Conservation (phyloP, 1,140 invertebrate genomes). For the Mylabris phalerata region DNA sequence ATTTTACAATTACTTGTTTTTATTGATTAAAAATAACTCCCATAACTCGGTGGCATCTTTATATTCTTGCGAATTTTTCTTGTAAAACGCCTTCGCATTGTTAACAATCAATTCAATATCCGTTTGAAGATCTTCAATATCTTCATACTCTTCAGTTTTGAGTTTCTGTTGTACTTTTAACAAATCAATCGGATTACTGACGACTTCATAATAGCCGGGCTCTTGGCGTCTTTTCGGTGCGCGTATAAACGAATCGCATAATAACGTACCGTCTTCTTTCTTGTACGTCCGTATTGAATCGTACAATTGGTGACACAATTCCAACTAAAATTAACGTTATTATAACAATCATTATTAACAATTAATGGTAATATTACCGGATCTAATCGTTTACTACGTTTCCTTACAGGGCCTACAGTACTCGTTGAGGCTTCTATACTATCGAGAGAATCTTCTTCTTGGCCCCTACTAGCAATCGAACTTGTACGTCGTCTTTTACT, state of each 20-base stretch:
- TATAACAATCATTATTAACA: not conserved
- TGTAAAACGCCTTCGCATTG: constrained; percentile 92
- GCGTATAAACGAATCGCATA: constrained; percentile 92
- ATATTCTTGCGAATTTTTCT: constrained; percentile 76
- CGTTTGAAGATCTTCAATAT: constrained; percentile 77
- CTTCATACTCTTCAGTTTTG: constrained; percentile 90
- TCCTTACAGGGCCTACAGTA: constrained; percentile 30
- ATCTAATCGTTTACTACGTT: constrained; percentile 38
- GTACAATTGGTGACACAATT: constrained; percentile 87
- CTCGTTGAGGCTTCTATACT: constrained; percentile 37
- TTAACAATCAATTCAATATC: constrained; percentile 84
- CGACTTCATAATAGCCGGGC: constrained; percentile 84
- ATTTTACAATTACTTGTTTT: constrained; percentile 37
- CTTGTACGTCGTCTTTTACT: constrained; percentile 46
- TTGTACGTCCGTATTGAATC: constrained; percentile 86
- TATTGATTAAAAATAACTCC: constrained; percentile 66
- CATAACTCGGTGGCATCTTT: constrained; percentile 87
- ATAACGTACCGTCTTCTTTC: constrained; percentile 81
- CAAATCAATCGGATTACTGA: constrained; percentile 88
- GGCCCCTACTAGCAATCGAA: constrained; percentile 60
- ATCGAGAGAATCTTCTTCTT: constrained; percentile 48
- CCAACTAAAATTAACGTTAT: constrained; percentile 51
- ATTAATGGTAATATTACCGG: constrained; percentile 30
- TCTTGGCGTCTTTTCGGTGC: constrained; percentile 87
- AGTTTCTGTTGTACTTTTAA: constrained; percentile 92